Evolutionary conservation across 2,888 invertebrate species (phyloP).

Genomic region (Philhelius pedissequus): DNA sequence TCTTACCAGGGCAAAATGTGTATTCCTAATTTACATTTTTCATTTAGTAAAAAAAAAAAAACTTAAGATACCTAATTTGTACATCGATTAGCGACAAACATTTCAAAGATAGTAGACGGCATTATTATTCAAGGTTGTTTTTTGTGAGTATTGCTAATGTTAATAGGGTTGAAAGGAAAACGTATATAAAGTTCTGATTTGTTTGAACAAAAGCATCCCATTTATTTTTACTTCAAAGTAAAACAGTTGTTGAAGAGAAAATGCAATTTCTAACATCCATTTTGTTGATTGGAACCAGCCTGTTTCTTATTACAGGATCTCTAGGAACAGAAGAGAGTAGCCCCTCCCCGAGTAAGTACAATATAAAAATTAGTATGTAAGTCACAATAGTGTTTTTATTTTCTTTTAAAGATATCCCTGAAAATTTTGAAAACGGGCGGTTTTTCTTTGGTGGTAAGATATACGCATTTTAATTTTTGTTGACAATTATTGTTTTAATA

Average conservation of each 20-base stretch:
- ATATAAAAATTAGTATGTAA: too few species aligned
- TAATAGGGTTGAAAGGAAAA: neutral
- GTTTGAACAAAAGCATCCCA: neutral
- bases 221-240: neutral
- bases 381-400: neutral
- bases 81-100: neutral
- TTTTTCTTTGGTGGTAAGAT: slow-evolving; percentile 40
- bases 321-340: neutral
- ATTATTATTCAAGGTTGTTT: neutral
- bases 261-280: neutral
- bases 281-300: neutral
- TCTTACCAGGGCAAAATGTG: neutral
- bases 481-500: neutral
- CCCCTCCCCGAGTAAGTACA: neutral
- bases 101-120: neutral
- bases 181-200: neutral
- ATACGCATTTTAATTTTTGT: neutral
- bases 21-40: neutral
- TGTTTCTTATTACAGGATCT: neutral
- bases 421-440: neutral
- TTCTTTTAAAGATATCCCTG: neutral
- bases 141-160: neutral
- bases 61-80: neutral
- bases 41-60: neutral
- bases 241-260: neutral